Evolutionary conservation across 2,797 vertebrate species (phyloP), one percentile per base, ranked within the genome.

Genomic region (Chiroxiphia lanceolata): DNA sequence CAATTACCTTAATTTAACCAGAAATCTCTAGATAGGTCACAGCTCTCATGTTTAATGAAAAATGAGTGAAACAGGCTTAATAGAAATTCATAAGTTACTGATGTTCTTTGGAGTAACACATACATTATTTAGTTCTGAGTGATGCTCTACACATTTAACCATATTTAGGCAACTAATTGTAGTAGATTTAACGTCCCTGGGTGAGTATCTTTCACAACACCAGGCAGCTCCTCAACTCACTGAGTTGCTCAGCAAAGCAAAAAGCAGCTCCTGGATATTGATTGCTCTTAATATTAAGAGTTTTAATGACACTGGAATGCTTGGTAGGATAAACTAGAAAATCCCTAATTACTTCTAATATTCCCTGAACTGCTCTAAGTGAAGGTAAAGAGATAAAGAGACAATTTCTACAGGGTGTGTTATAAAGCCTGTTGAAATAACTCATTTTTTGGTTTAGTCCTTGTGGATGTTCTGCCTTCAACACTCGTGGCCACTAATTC

Each of bases 21-120:
- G 90, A 96, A 93, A 96, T 97, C 92, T 97, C 96, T 93, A 97
- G 96, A 96, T 94, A 97, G 97, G 92, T 97, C 97, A 97, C 82
- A 97, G 90, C 95, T 97, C 90, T 98, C 95, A 96, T 97, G 78
- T 96, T 97, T 96, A 97, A 97, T 98, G 97, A 97, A 97, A 97
- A 96, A 92, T 68, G 91, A 97, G 64, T 91, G 85, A 96, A 97
- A 96, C 26, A 79, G 54, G 29, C 91, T 96, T 96, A 93, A 97
- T 90, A 96, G 87, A 96, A 97, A 97, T 94, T 97, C 90, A 94
- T 97, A 96, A 97, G 94, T 96, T 96, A 96, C 88, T 50, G n/a
- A 78, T 93, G 89, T 93, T 97, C 96, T 97, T 95, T 92, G 48
- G 72, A 97, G 92, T 96, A 96, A 90, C 93, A 78, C 86, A 96